Evolutionary conservation across 2,797 vertebrate species (phyloP).

Genomic region (Sebastes elongatus): DNA sequence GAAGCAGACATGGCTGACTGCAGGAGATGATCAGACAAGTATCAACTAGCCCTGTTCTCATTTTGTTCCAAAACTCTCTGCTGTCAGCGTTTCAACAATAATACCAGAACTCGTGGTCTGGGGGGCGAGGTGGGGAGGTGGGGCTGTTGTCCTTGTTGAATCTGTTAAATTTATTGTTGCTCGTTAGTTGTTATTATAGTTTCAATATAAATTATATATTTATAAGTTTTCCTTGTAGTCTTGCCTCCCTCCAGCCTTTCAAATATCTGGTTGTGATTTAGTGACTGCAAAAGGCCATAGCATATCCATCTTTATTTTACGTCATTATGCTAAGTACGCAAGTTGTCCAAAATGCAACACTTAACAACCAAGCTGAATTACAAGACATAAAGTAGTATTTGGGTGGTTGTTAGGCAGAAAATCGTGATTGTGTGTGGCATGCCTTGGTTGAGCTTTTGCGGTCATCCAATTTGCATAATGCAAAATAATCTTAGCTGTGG

Average conservation of each 20-base stretch:
- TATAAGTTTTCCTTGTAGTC: too few relatives aligned
- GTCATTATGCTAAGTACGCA: not conserved
- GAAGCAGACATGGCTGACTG: not conserved
- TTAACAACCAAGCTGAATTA: not conserved
- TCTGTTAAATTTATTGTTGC: too few relatives aligned
- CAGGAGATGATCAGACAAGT: constrained; percentile 21
- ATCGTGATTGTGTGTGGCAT: too few relatives aligned
- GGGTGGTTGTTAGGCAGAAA: not conserved
- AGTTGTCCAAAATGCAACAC: not conserved
- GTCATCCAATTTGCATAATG: too few relatives aligned
- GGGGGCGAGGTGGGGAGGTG: not conserved
- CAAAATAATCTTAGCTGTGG: too few relatives aligned
- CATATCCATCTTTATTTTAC: not conserved
- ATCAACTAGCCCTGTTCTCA: constrained; percentile 5
- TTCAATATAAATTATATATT: too few relatives aligned
- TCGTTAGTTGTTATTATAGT: not conserved
- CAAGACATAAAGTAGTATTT: not conserved
- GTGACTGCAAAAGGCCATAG: not conserved
- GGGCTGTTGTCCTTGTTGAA: too few relatives aligned
- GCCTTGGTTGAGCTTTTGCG: too few relatives aligned
- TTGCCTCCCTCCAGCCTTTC: not conserved
- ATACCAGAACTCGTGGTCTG: not conserved
- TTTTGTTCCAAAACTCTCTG: constrained; percentile 11
- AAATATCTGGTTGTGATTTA: not conserved
- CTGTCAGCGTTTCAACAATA: constrained; percentile 11